Conservation (phyloP, 1,140 invertebrate species). For the Oncopodura yosiiana region DNA sequence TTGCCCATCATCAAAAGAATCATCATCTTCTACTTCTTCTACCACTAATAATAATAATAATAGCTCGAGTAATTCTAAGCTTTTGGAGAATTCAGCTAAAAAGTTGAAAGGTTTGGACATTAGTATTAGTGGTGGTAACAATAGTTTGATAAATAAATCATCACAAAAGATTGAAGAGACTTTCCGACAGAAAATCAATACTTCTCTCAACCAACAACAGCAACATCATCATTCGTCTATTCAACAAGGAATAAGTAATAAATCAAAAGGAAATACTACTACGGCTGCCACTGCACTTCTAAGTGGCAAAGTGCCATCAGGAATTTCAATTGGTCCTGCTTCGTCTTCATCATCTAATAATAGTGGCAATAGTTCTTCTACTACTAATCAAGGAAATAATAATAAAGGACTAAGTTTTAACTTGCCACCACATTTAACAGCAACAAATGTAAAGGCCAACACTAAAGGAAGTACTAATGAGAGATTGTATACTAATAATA, state of each 20-base stretch:
- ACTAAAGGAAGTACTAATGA: neutral
- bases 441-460: neutral
- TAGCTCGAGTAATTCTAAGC: conserved; percentile 8
- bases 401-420: too few species aligned
- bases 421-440: too few species aligned
- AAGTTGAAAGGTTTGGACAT: conserved; percentile 34
- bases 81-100: conserved; percentile 24
- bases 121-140: conserved; percentile 25
- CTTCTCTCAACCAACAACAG: neutral
- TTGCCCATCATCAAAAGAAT: neutral
- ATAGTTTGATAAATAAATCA: conserved; percentile 8
- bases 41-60: too few species aligned
- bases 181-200: conserved; percentile 15
- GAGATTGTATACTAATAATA: conserved; percentile 6
- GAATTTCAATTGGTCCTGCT: conserved; percentile 24
- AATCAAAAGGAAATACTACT: conserved; percentile 1
- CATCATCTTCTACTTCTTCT: neutral
- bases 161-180: conserved; percentile 9
- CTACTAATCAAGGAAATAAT: too few species aligned
- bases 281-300: conserved; percentile 6
- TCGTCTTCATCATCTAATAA: neutral
- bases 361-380: neutral
- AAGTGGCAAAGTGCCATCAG: conserved; percentile 24
- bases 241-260: neutral
- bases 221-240: neutral